A percentile compares a stretch with the other conserved stretches of the same genome.
phyloP scores from a whole-genome alignment of 2,888 invertebrate species.

The Trichogramma dendrolimi region DNA sequence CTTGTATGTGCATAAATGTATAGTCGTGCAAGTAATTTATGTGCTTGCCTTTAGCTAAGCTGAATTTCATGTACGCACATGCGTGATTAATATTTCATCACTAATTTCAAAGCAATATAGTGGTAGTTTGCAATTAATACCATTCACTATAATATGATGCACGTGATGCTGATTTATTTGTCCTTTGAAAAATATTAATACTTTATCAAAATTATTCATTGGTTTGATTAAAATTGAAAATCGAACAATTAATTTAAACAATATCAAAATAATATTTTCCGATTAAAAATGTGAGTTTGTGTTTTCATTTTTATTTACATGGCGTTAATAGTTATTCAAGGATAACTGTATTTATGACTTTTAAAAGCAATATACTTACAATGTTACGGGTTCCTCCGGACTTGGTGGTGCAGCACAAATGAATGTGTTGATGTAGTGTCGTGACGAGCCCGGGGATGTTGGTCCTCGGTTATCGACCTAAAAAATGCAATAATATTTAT shows the following conservation, averaged over 20 bases:
- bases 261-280: neutral
- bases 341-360: slow-evolving; percentile 6
- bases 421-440: slow-evolving; percentile 39
- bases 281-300: neutral
- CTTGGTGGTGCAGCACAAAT: slow-evolving; percentile 42
- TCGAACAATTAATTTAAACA: neutral
- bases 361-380: slow-evolving; percentile 42
- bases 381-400: slow-evolving; percentile 49
- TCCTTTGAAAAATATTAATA: too few relatives aligned
- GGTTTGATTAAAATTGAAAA: neutral
- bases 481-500: slow-evolving; percentile 26
- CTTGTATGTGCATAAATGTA: too few relatives aligned
- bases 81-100: too few relatives aligned
- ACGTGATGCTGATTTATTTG: too few relatives aligned
- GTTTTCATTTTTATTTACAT: neutral
- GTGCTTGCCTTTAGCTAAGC: too few relatives aligned
- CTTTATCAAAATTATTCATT: too few relatives aligned
- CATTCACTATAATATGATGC: too few relatives aligned
- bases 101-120: too few relatives aligned
- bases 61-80: too few relatives aligned
- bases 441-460: slow-evolving; percentile 48
- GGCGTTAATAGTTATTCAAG: neutral
- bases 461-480: slow-evolving; percentile 49
- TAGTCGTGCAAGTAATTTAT: too few relatives aligned
- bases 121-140: too few relatives aligned